Evolutionary conservation across 2,888 invertebrate genomes (phyloP), one percentile per base, ranked within the genome.

Genomic region (Eupithecia vulgata): DNA sequence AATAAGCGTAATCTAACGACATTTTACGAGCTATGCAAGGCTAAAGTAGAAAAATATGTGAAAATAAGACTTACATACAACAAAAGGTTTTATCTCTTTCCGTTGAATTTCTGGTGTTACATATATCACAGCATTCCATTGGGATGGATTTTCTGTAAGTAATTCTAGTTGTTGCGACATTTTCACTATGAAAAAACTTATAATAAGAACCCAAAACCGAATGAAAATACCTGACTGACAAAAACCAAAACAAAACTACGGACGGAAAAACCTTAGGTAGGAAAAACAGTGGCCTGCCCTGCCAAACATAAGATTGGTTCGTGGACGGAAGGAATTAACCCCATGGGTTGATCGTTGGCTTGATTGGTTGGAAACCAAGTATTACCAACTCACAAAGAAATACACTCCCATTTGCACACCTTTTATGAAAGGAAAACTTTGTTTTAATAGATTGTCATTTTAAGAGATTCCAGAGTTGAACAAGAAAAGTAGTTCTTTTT

Each of bases 71-170:
- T 87, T 84, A 94, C 94, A 75, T 76, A 90, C 84, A 77, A 93
- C 91, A 82, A 91, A 94, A 0, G 94, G 94, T 84, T 92, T 94
- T 45, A 94, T 92, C 78, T 94, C 94, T 72, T 94, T 94, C 76
- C 85, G 91, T 75, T 92, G 91, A 80, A 94, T 91, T 81, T 93
- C 92, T 30, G 93, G 91, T 5, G 93, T 88, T 10, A 94, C 82
- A 67, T 84, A 87, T 0, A 83, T 83, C 25, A 93, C 86, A 21
- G 90, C 75, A 17, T 76, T 81, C 94, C 94, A 94, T 83, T 92
- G 93, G 0, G 87, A 84, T 7, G 88, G 85, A 79, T 85, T 90
- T 70, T 94, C 94, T 17, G 90, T 88, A 73, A 94, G 78, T 79
- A 94, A 83, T 86, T 94, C 94, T 80, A 91, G 79, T 80, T 94